Percentiles rank a stretch among this genome's conserved stretches.
These are phyloP conservation scores for Pelusios castaneus DNA, from an alignment of 2,113 vertebrate species.

Conservation along the genomic window DNA sequence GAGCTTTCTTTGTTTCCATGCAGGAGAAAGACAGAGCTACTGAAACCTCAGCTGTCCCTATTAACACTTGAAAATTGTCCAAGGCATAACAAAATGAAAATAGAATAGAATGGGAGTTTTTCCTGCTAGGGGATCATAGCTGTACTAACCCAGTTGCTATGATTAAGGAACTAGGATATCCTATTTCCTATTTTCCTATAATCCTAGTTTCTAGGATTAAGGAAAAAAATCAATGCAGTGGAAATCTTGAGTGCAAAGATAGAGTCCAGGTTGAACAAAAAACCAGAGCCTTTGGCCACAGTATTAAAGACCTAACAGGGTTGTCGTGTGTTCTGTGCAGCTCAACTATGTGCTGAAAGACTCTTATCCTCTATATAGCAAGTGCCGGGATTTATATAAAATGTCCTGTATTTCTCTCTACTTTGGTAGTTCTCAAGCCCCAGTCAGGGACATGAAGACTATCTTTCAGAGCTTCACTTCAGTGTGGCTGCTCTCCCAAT, in stretches of 20 bases:
- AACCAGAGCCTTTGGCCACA: background rate
- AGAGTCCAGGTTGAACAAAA: background rate
- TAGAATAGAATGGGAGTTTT: background rate
- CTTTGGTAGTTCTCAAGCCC: background rate
- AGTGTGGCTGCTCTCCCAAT: background rate
- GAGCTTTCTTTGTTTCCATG: background rate
- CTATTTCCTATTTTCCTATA: no score
- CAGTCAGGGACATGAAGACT: background rate
- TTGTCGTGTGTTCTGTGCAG: background rate
- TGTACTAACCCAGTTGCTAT: background rate
- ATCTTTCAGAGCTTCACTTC: background rate
- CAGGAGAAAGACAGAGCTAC: background rate
- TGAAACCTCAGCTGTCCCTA: background rate
- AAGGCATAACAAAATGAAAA: background rate
- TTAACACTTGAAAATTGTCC: conserved; percentile 13
- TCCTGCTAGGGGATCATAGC: background rate
- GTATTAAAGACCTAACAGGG: background rate
- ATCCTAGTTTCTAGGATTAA: background rate
- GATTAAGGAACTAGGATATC: background rate
- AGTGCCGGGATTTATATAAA: background rate
- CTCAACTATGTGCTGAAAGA: background rate
- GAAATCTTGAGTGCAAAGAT: background rate
- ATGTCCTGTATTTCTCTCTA: background rate
- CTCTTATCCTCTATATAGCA: background rate
- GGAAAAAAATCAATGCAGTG: background rate